Base-by-base conservation (phyloP, 2,797 vertebrate species). In the Tragopan temminckii region DNA sequence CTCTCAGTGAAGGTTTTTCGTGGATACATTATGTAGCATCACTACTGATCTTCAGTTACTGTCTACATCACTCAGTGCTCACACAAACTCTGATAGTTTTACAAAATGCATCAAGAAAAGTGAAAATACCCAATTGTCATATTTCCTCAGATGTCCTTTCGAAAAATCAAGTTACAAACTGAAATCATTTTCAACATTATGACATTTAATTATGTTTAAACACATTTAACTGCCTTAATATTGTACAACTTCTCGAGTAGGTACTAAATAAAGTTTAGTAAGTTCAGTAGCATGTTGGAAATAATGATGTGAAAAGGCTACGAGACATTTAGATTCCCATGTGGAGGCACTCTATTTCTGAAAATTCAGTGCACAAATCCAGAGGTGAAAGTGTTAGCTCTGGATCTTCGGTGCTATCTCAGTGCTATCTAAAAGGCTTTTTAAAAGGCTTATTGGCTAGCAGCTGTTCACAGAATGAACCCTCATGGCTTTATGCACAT, bases 351-450 rank as follows among this genome's bases (percentile, higher is more conserved):
- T 17, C 35, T 95, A 68, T 57, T 87, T 94, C 77, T 87, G 31
- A 80, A 86, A 87, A 87, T 57, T 80, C 75, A 45, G 23, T 71
- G 69, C 70, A 80, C 27, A 91, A 71, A 80, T 90, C 78, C 64
- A 82, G 17, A 11, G 38, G 38, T n/a, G 61, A 66, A n/a, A 75
- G 18, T 55, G 48, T n/a, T 50, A 89, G 85, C 64, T 42, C 50
- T 87, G 45, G 78, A 59, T 95, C 90, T 87, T 75, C 84, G 83
- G 19, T 43, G 50, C 53, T 0, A 0, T 55, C 58, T 90, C n/a
- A n/a, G n/a, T n/a, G n/a, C n/a, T n/a, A n/a, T n/a, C 75, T 81
- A 93, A 87, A 92, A 93, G 78, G 58, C 21, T 87, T 95, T 95
- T 87, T 43, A 50, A 87, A 93, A 90, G 61, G 68, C 53, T 92